A percentile compares a stretch with the other conserved stretches of the same genome.
Conservation (phyloP, 2,888 invertebrate species). For the Smittia aterrima region DNA sequence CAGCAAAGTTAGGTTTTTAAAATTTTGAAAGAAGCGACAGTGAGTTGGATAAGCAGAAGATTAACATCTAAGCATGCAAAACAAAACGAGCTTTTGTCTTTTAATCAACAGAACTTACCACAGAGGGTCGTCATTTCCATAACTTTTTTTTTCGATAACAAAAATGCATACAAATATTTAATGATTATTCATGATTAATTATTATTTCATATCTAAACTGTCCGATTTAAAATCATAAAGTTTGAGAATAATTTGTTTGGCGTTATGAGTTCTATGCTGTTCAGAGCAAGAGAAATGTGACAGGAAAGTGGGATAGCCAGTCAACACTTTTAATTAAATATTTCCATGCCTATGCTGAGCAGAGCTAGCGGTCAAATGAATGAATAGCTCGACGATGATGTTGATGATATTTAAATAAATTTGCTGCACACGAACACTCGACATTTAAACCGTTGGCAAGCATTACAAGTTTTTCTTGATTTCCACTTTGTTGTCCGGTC, state of each 20-base stretch:
- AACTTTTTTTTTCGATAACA: conserved; percentile 42
- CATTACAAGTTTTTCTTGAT: too few species aligned
- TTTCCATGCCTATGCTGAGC: too few species aligned
- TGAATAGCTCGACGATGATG: too few species aligned
- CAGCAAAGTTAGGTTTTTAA: too few species aligned
- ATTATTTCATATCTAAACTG: not conserved
- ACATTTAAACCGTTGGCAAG: not conserved
- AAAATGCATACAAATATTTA: conserved; percentile 36
- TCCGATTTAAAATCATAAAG: not conserved
- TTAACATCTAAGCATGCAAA: not conserved
- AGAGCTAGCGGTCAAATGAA: too few species aligned
- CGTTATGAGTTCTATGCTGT: too few species aligned
- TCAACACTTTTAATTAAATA: too few species aligned
- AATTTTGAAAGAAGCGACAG: not conserved
- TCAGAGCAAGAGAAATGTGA: too few species aligned
- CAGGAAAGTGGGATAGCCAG: too few species aligned
- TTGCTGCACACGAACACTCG: not conserved
- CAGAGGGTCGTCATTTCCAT: conserved; percentile 44
- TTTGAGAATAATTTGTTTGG: not conserved
- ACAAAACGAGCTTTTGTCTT: not conserved
- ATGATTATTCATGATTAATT: conserved; percentile 35
- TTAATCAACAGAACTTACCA: conserved; percentile 44
- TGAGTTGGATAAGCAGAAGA: not conserved
- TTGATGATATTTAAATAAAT: too few species aligned
- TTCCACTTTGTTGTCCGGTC: too few species aligned